phyloP scores from a whole-genome alignment of 1,140 invertebrate species.

The Nixonia krombeini region DNA sequence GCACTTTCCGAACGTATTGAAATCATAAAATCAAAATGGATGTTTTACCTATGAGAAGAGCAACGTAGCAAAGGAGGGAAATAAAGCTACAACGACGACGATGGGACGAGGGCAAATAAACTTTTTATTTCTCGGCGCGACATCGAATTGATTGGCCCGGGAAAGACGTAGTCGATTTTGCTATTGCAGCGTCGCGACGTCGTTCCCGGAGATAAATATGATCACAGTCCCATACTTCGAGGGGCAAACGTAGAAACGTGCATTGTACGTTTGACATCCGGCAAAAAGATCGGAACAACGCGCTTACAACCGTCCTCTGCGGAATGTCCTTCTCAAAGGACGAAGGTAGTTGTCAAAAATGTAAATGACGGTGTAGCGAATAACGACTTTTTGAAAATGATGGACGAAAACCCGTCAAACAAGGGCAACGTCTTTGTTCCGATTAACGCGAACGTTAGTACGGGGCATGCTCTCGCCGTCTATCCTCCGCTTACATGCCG shows the following conservation, averaged over 20 bases:
- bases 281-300: no score
- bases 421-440: no score
- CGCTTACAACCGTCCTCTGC: no score
- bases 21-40: constrained; percentile 39
- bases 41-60: constrained; percentile 31
- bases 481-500: constrained; percentile 12
- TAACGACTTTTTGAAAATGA: no score
- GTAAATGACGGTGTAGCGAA: no score
- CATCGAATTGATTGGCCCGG: constrained; percentile 16
- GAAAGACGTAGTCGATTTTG: constrained; percentile 8
- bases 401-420: no score
- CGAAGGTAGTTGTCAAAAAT: no score
- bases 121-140: constrained; percentile 17
- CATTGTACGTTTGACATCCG: no score
- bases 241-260: background rate
- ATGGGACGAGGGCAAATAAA: constrained; percentile 20
- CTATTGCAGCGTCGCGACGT: constrained; percentile 5
- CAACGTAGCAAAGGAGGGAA: constrained; percentile 11
- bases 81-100: constrained; percentile 5
- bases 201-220: constrained; percentile 4
- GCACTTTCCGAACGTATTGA: constrained; percentile 30
- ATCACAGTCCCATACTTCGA: background rate
- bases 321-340: no score
- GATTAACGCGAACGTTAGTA: background rate
- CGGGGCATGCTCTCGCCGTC: constrained; percentile 5